Conservation (phyloP, 2,113 vertebrate species). For the Chionodraco myersi region DNA sequence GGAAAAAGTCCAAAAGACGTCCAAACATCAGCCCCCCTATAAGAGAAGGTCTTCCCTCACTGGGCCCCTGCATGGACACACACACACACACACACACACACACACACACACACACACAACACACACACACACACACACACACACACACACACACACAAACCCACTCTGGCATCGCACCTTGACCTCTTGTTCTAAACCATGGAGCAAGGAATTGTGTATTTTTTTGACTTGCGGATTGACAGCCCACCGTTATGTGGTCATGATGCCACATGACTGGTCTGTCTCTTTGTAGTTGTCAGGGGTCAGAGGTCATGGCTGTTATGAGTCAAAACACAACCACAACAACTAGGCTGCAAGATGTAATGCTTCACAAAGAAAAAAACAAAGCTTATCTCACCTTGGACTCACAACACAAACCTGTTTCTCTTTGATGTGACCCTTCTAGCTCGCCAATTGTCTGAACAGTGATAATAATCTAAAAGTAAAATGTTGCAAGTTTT, state of each 20-base stretch:
- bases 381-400: conserved; percentile 3
- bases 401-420: not conserved
- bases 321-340: conserved; percentile 39
- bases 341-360: conserved; percentile 29
- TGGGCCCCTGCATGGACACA: conserved; percentile 49
- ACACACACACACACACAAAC: conserved; percentile 37
- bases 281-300: conserved; percentile 14
- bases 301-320: conserved; percentile 49
- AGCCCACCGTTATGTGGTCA: not conserved
- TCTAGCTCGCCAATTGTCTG: not conserved
- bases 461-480: not conserved
- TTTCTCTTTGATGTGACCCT: not conserved
- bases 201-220: conserved; percentile 14
- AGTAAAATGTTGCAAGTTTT: not conserved
- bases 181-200: conserved; percentile 35
- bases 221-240: conserved; percentile 10
- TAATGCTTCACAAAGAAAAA: not conserved
- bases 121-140: too few relatives aligned
- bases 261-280: conserved; percentile 33
- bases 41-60: conserved; percentile 25
- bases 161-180: conserved; percentile 31
- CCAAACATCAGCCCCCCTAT: conserved; percentile 37
- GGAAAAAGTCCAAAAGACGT: conserved; percentile 35
- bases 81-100: conserved; percentile 28
- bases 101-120: conserved; percentile 25